Conservation (phyloP, 2,888 invertebrate genomes). For the Athripsodes cinereus region DNA sequence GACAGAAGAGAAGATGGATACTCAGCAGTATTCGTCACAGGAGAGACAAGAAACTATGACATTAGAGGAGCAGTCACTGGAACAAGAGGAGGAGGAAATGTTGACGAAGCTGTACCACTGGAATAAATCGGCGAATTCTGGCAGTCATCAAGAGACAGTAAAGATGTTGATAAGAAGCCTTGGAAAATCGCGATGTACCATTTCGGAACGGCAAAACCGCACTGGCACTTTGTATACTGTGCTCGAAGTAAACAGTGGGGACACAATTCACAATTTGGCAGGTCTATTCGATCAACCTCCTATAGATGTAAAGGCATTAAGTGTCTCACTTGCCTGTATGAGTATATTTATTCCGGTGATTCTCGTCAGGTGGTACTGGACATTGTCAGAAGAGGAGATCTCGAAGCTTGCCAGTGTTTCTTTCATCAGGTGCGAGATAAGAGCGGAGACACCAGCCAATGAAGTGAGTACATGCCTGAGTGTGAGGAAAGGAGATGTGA, state of each 20-base stretch:
- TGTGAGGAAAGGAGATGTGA: conserved; percentile 13
- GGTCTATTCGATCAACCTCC: conserved; percentile 6
- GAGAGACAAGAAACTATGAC: too few relatives aligned
- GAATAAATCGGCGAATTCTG: background rate
- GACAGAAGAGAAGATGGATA: too few relatives aligned
- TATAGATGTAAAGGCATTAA: conserved; percentile 9
- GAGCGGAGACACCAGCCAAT: background rate
- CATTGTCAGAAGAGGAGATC: conserved; percentile 7
- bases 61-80: background rate
- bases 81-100: background rate
- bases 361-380: conserved; percentile 17
- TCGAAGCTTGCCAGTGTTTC: conserved; percentile 6
- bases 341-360: conserved; percentile 17
- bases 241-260: conserved; percentile 15
- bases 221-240: conserved; percentile 17
- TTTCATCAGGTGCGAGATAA: conserved; percentile 10
- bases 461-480: background rate
- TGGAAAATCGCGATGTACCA: conserved; percentile 14
- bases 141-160: background rate
- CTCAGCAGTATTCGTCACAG: too few relatives aligned
- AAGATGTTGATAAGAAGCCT: conserved; percentile 4
- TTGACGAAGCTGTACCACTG: background rate
- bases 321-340: conserved; percentile 11
- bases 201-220: conserved; percentile 10
- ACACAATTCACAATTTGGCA: conserved; percentile 2